These are phyloP conservation scores for Drosophila paulistorum DNA, from an alignment of 1,140 invertebrate species.

Conservation along the genomic window DNA sequence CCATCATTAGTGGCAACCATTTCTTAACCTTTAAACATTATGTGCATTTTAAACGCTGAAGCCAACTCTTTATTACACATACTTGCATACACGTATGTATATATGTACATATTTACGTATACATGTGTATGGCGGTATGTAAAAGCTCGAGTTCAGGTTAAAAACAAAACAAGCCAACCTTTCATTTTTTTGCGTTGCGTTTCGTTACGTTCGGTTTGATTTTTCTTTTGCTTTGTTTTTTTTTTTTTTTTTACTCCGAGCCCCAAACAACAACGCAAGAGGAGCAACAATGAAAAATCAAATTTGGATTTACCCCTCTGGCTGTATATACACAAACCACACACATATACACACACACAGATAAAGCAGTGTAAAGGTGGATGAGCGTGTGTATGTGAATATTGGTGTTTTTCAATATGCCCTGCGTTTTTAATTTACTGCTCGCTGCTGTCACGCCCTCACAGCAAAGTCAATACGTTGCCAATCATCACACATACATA, in stretches of 20 bases:
- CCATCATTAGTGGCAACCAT: neutral
- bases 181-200: neutral
- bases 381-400: neutral
- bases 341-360: neutral
- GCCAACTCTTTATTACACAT: neutral
- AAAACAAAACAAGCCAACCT: neutral
- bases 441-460: conserved; percentile 29
- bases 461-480: conserved; percentile 50
- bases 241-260: neutral
- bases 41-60: neutral
- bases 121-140: neutral
- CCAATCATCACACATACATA: conserved; percentile 48
- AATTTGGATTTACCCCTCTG: conserved; percentile 19
- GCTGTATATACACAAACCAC: neutral
- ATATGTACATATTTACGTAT: too few species aligned
- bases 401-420: conserved; percentile 17
- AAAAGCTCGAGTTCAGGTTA: conserved; percentile 3
- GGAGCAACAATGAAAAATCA: conserved; percentile 17
- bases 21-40: too few species aligned
- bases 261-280: neutral
- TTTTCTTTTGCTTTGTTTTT: neutral
- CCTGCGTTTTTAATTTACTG: conserved; percentile 49
- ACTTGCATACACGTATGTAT: too few species aligned
- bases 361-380: neutral
- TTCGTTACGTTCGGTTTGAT: neutral